phyloP scores from a whole-genome alignment of 2,888 invertebrate genomes.

The Thelaira solivaga region DNA sequence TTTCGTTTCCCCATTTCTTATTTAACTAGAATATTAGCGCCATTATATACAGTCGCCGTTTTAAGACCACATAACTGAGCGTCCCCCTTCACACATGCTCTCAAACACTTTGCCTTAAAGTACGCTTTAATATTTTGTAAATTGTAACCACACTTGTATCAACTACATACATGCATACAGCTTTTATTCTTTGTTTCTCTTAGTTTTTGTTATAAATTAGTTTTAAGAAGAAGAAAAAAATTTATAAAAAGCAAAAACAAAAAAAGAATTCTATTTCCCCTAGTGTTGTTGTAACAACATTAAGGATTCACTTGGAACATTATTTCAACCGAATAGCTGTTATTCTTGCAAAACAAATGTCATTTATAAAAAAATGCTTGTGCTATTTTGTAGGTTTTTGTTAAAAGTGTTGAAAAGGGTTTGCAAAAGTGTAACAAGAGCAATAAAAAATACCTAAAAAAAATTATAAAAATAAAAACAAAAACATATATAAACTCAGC shows the following conservation, averaged over 20 bases:
- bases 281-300: constrained; percentile 15
- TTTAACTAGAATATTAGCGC: constrained; percentile 26
- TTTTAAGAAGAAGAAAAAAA: constrained; percentile 25
- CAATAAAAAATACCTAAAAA: not conserved
- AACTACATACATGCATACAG: not conserved
- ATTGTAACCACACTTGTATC: constrained; percentile 22
- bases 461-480: not conserved
- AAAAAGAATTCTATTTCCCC: not conserved
- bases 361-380: constrained; percentile 15
- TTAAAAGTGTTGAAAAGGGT: not conserved
- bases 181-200: not conserved
- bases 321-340: not conserved
- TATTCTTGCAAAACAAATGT: constrained; percentile 23
- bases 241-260: not conserved
- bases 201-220: not conserved
- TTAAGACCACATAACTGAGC: not conserved
- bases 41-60: constrained; percentile 20
- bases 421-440: not conserved
- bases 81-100: not conserved
- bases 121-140: constrained; percentile 35
- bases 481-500: constrained; percentile 5
- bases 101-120: not conserved
- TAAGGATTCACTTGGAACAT: constrained; percentile 18
- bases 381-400: not conserved
- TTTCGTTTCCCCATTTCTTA: not conserved